Conservation (phyloP, 1,140 invertebrate species). For the Ditylenchus dipsaci region DNA sequence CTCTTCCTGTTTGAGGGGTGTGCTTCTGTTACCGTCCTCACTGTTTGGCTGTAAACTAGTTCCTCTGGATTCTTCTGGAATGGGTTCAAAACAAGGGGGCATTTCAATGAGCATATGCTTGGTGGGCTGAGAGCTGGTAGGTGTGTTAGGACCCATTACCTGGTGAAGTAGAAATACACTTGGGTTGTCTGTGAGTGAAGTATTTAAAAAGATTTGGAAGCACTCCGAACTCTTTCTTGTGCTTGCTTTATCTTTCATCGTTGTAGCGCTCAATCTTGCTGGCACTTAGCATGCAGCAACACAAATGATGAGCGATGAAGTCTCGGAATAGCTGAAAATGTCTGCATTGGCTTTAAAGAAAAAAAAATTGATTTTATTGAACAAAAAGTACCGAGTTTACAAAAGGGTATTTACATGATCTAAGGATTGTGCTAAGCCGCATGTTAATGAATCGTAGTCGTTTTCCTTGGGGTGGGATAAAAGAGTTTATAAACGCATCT, state of each 20-base stretch:
- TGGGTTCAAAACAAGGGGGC: no score
- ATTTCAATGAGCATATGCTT: no score
- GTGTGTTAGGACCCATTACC: not conserved
- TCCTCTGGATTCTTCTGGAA: not conserved
- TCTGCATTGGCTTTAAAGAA: no score
- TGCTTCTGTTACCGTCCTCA: not conserved
- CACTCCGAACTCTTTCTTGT: slow-evolving; percentile 28
- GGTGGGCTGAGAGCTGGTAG: no score
- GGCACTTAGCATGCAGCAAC: slow-evolving; percentile 27
- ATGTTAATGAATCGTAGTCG: no score
- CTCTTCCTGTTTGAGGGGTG: no score
- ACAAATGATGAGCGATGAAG: slow-evolving; percentile 30
- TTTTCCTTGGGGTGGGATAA: no score
- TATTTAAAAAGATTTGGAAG: slow-evolving; percentile 29
- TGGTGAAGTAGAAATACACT: slow-evolving; percentile 12
- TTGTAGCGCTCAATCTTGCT: slow-evolving; percentile 13
- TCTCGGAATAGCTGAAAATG: slow-evolving; percentile 47
- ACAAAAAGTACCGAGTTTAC: no score
- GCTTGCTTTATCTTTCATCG: slow-evolving; percentile 33
- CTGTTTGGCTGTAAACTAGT: not conserved
- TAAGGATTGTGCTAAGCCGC: no score
- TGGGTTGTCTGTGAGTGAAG: slow-evolving; percentile 11
- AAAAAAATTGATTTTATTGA: slow-evolving; percentile 3
- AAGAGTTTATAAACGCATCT: no score
- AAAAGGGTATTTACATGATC: no score